Percentiles rank a stretch among this genome's conserved stretches.
Conservation (phyloP, 2,113 vertebrate genomes). For the Maccullochella peelii region DNA sequence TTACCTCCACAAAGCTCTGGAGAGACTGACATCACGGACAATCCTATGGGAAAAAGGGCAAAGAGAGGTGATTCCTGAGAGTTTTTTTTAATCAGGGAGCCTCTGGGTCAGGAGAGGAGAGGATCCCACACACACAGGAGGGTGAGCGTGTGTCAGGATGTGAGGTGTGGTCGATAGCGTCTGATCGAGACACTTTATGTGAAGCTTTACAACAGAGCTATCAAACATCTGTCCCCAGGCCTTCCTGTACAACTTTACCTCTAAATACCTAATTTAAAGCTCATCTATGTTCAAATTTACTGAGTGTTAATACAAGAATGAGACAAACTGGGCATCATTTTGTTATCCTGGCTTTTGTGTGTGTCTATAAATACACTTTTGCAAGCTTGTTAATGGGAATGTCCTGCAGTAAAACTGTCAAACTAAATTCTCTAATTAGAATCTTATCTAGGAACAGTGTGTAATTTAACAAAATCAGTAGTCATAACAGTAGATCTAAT, state of each 20-base stretch:
- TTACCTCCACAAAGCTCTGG: conserved; percentile 74
- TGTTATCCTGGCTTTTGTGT: conserved; percentile 17
- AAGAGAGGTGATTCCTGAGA: conserved; percentile 60
- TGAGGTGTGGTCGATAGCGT: conserved; percentile 39
- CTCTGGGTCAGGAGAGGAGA: conserved; percentile 25
- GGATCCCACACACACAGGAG: conserved; percentile 56
- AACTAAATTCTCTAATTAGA: conserved; percentile 12
- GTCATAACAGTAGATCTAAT: background rate
- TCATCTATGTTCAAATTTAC: conserved; percentile 5
- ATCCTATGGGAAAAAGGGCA: conserved; percentile 61
- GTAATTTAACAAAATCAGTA: conserved; percentile 13
- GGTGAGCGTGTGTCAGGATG: conserved; percentile 40
- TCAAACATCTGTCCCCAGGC: conserved; percentile 41
- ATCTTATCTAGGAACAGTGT: conserved; percentile 4
- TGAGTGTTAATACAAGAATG: conserved; percentile 40
- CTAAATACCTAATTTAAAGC: conserved; percentile 38
- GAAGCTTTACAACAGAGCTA: conserved; percentile 33
- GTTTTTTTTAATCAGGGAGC: conserved; percentile 53
- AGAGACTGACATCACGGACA: conserved; percentile 78
- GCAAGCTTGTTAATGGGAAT: conserved; percentile 44
- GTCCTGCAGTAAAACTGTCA: conserved; percentile 39
- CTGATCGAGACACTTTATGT: conserved; percentile 44
- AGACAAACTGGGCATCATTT: conserved; percentile 30
- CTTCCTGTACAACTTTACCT: conserved; percentile 3
- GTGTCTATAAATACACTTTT: conserved; percentile 49